phyloP scores from a whole-genome alignment of 2,797 vertebrate genomes.

The Heterohyrax brucei region DNA sequence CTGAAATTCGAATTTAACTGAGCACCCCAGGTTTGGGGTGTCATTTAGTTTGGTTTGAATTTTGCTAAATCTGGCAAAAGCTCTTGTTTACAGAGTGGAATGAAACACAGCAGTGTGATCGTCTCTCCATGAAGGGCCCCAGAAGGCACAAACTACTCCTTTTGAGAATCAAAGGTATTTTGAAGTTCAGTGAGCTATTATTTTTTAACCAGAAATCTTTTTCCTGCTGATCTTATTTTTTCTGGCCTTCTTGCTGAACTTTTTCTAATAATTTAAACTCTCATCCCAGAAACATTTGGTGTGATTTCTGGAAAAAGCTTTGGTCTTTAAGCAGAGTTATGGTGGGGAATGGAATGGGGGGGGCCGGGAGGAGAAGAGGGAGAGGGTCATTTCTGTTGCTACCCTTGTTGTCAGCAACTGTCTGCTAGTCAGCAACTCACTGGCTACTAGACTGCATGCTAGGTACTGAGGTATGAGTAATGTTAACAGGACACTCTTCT shows the following conservation, averaged over 20 bases:
- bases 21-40: not conserved
- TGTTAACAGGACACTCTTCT: not conserved
- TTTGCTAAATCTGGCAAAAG: not conserved
- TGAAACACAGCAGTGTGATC: accelerated
- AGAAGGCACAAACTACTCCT: not conserved
- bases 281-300: not conserved
- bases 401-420: not conserved
- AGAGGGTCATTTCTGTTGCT: not conserved
- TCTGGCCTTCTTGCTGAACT: not conserved
- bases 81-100: not conserved
- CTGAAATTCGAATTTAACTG: not conserved
- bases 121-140: not conserved
- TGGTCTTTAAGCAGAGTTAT: not conserved
- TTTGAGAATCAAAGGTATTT: not conserved
- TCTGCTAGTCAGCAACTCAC: no score
- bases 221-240: not conserved
- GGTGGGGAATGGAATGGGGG: no score
- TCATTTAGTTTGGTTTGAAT: not conserved
- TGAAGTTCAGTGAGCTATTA: not conserved
- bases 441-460: not conserved
- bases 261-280: not conserved
- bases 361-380: not conserved
- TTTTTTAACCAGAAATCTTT: constrained; percentile 10
- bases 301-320: not conserved
- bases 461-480: not conserved